Evolutionary conservation across 1,140 invertebrate genomes (phyloP).

Genomic region (Zaprionus tsacasi): DNA sequence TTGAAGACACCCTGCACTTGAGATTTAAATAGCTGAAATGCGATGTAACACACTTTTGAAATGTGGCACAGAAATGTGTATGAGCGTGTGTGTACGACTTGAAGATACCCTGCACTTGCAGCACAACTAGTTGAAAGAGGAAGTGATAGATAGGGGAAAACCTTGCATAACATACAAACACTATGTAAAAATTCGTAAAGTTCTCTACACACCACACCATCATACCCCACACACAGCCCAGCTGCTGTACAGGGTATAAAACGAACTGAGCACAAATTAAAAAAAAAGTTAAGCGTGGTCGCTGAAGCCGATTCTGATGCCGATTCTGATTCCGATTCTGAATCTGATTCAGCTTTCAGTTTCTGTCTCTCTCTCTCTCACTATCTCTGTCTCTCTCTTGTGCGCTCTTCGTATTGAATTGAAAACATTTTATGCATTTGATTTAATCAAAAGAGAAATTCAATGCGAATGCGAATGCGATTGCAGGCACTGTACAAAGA

Average conservation of each 20-base stretch:
- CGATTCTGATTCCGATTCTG: constrained; percentile 45
- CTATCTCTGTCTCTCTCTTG: background rate
- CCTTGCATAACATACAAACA: too few species aligned
- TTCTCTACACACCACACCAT: background rate
- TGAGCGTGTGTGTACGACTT: background rate
- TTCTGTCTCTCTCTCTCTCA: constrained; percentile 1
- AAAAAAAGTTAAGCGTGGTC: constrained; percentile 46
- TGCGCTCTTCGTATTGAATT: constrained; percentile 65
- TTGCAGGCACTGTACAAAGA: constrained; percentile 46
- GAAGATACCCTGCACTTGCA: constrained; percentile 17
- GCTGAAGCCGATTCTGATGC: constrained; percentile 46
- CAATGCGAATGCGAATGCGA: constrained; percentile 61
- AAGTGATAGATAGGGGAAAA: too few species aligned
- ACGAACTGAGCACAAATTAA: constrained; percentile 3
- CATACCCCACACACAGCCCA: background rate
- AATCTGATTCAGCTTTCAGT: constrained; percentile 39
- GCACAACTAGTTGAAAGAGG: background rate
- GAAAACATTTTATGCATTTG: constrained; percentile 82
- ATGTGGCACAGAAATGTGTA: constrained; percentile 19
- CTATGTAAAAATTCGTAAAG: too few species aligned
- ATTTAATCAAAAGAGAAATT: constrained; percentile 81
- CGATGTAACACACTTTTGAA: background rate
- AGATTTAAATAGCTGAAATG: background rate
- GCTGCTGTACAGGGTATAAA: constrained; percentile 17
- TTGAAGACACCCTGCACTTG: background rate